phyloP scores from a whole-genome alignment of 2,797 vertebrate genomes.

The Apodemus agrarius region DNA sequence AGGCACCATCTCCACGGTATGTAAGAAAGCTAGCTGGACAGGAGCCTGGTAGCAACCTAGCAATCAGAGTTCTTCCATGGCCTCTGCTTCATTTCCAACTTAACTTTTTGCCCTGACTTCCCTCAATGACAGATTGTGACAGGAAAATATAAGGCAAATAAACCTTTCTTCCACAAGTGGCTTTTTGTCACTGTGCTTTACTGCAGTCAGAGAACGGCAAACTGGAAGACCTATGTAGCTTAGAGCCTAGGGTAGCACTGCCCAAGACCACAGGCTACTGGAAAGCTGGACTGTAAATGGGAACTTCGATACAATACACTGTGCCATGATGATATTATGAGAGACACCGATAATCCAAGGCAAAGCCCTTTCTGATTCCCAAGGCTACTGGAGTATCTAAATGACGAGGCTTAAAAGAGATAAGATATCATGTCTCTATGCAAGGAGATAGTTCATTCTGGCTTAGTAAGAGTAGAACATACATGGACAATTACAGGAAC shows the following conservation, averaged over 20 bases:
- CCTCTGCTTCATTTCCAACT: not conserved
- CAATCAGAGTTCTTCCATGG: not conserved
- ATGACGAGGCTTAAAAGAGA: not conserved
- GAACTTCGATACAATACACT: not conserved
- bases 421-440: not conserved
- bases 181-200: not conserved
- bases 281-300: too few species aligned
- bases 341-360: not conserved
- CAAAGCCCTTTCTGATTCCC: not conserved
- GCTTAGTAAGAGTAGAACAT: rapidly evolving
- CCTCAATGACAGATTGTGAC: not conserved
- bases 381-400: not conserved
- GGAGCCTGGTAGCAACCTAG: not conserved
- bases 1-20: not conserved
- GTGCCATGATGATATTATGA: not conserved
- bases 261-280: not conserved
- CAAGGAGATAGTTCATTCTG: not conserved
- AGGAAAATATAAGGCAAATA: not conserved
- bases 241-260: not conserved
- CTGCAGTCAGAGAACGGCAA: not conserved
- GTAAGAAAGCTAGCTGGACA: not conserved
- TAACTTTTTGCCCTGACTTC: not conserved
- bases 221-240: not conserved
- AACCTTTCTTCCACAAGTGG: not conserved
- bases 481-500: not conserved